Evolutionary conservation across 2,888 invertebrate genomes (phyloP).

Genomic region (Autographa gamma): DNA sequence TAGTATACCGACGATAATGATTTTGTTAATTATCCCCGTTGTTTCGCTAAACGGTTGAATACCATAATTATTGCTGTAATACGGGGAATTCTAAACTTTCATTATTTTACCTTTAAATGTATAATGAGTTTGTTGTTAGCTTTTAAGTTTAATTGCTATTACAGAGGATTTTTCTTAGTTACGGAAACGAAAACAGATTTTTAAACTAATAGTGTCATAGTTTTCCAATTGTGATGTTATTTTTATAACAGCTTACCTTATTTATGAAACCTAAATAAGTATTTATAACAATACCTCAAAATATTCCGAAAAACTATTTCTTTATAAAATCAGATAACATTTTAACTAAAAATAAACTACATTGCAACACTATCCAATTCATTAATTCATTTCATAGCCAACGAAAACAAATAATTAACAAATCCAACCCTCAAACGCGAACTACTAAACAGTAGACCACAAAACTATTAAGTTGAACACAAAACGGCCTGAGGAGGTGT

Average conservation of each 20-base stretch:
- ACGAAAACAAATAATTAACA: slow-evolving; percentile 30
- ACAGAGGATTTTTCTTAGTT: not conserved
- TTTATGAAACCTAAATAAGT: no score
- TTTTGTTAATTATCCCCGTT: slow-evolving; percentile 75
- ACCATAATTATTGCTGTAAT: slow-evolving; percentile 44
- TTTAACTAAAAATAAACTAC: not conserved
- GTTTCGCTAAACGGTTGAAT: slow-evolving; percentile 66
- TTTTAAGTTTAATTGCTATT: not conserved
- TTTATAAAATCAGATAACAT: no score
- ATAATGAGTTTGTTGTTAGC: not conserved
- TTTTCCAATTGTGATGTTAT: no score
- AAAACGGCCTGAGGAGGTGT: slow-evolving; percentile 63
- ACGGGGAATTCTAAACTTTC: slow-evolving; percentile 38
- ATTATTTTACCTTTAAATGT: slow-evolving; percentile 25
- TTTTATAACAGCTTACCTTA: no score
- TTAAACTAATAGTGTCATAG: no score
- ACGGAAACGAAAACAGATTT: not conserved
- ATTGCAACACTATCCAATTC: not conserved
- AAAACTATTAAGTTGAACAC: slow-evolving; percentile 60
- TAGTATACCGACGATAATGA: slow-evolving; percentile 66
- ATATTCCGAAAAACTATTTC: no score
- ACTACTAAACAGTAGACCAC: slow-evolving; percentile 43
- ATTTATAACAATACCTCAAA: no score
- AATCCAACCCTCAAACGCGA: slow-evolving; percentile 29
- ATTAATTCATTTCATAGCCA: slow-evolving; percentile 12